phyloP scores from a whole-genome alignment of 2,888 invertebrate species.

The Pachycephus smyrnensis region DNA sequence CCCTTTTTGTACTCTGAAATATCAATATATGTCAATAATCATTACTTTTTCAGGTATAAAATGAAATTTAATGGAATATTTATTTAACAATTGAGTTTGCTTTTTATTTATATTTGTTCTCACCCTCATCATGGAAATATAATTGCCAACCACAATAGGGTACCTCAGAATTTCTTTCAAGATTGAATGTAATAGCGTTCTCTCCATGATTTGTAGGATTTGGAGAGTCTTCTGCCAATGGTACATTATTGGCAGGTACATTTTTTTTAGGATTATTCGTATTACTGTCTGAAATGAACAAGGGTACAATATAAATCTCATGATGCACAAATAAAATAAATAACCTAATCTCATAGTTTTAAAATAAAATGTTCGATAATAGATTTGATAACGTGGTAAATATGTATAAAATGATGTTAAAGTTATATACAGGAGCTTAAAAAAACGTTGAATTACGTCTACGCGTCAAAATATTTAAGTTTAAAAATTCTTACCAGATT shows the following conservation, averaged over 20 bases:
- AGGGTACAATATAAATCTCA: not conserved
- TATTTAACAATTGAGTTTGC: not conserved
- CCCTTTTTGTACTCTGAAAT: conserved; percentile 67
- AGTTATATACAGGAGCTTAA: not conserved
- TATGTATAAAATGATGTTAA: not conserved
- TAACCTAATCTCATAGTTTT: not conserved
- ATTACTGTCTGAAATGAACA: not conserved
- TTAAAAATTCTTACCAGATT: not conserved
- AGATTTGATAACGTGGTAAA: not conserved
- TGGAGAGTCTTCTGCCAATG: not conserved
- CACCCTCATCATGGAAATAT: conserved; percentile 82
- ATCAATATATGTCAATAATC: not conserved
- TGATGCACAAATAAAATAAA: not conserved
- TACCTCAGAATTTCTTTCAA: conserved; percentile 28
- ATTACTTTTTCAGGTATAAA: not conserved
- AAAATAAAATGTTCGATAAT: not conserved
- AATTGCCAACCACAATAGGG: conserved; percentile 80
- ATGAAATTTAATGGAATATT: no score
- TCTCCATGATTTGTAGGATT: not conserved
- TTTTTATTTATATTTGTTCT: conserved; percentile 6
- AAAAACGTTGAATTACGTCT: not conserved
- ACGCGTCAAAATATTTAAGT: not conserved
- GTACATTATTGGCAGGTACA: not conserved
- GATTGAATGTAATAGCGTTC: not conserved
- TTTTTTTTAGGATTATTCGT: not conserved